Conservation (phyloP, 2,797 vertebrate genomes). For the Gallinago nigripennis region DNA sequence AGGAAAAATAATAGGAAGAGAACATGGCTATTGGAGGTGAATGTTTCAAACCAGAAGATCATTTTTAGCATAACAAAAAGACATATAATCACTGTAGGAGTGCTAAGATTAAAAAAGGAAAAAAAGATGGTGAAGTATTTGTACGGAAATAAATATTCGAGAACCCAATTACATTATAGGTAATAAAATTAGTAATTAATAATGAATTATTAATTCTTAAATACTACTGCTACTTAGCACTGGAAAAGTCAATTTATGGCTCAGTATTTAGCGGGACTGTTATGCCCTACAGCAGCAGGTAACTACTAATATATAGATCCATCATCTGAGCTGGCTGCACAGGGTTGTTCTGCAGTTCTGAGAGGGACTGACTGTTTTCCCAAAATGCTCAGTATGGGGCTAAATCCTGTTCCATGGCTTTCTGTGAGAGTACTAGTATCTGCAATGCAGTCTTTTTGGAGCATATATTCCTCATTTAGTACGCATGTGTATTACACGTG, state of each 20-base stretch:
- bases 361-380: neutral
- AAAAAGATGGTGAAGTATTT: neutral
- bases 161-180: neutral
- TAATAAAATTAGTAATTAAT: constrained; percentile 52
- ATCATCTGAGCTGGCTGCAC: constrained; percentile 13
- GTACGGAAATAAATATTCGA: neutral
- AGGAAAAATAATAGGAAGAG: neutral
- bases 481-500: neutral
- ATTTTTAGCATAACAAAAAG: neutral
- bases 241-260: constrained; percentile 22
- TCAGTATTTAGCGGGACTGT: neutral
- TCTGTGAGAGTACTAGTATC: neutral
- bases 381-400: neutral
- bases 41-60: neutral
- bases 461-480: neutral
- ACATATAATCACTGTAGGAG: neutral
- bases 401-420: neutral
- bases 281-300: constrained; percentile 36
- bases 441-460: constrained; percentile 37
- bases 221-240: neutral
- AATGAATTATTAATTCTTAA: constrained; percentile 48
- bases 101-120: neutral
- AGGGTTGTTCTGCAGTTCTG: neutral
- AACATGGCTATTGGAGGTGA: neutral
- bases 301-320: neutral